Conservation (phyloP, 2,797 vertebrate genomes). For the Vultur gryphus region DNA sequence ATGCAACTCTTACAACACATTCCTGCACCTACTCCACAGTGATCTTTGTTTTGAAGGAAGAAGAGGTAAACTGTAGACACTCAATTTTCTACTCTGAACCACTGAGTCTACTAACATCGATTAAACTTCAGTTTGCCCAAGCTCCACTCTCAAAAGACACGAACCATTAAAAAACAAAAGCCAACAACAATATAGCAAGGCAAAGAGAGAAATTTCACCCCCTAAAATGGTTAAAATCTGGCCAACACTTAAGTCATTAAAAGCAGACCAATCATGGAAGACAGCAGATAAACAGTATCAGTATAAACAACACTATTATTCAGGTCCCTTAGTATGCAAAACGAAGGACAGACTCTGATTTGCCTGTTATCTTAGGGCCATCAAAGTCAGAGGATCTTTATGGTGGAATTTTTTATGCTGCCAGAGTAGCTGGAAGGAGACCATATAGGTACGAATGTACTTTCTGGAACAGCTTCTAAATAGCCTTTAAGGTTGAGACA, state of each 20-base stretch:
- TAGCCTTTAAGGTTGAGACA: not conserved
- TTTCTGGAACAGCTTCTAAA: not conserved
- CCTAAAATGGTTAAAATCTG: not conserved
- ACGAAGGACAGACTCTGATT: not conserved
- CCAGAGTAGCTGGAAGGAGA: not conserved
- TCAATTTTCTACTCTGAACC: not conserved
- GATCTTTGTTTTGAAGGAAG: not conserved
- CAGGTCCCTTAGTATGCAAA: not conserved
- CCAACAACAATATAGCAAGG: not conserved
- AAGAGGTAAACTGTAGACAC: not conserved
- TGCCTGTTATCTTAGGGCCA: not conserved
- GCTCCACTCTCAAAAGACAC: not conserved
- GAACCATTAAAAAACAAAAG: not conserved
- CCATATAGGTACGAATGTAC: not conserved
- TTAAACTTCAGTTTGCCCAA: not conserved
- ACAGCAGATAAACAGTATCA: not conserved
- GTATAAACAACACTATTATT: not conserved
- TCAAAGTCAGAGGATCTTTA: not conserved
- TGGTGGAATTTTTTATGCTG: not conserved
- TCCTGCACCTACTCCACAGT: not conserved
- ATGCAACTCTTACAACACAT: accelerated
- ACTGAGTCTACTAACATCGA: not conserved
- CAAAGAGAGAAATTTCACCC: not conserved
- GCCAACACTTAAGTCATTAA: not conserved
- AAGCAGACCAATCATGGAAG: not conserved